phyloP scores from a whole-genome alignment of 2,888 invertebrate genomes.

The Cosmopolites sordidus region DNA sequence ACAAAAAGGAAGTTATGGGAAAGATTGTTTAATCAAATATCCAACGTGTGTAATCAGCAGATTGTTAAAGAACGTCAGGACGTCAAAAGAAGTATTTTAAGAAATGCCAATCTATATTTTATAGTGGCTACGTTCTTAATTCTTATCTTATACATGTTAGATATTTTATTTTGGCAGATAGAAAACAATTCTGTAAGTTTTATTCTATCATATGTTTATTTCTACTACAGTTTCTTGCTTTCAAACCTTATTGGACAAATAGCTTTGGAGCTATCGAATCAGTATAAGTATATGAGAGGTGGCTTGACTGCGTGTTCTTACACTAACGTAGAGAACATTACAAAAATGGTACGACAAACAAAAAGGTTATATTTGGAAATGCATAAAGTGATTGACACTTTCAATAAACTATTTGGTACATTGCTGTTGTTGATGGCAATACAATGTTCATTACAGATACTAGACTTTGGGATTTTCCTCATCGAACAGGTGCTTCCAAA shows the following conservation, averaged over 20 bases:
- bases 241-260: conserved; percentile 20
- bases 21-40: conserved; percentile 16
- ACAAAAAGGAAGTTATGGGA: conserved; percentile 24
- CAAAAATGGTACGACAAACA: conserved; percentile 13
- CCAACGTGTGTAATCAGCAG: conserved; percentile 16
- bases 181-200: conserved; percentile 16
- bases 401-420: conserved; percentile 20
- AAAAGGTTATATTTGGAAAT: conserved; percentile 17
- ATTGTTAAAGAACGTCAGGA: conserved; percentile 18
- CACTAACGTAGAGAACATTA: conserved; percentile 9
- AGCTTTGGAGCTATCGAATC: conserved; percentile 17
- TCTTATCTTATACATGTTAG: conserved; percentile 15
- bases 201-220: conserved; percentile 20
- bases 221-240: conserved; percentile 21
- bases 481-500: conserved; percentile 19
- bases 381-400: conserved; percentile 18
- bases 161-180: conserved; percentile 24
- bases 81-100: conserved; percentile 8
- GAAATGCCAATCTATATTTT: conserved; percentile 20
- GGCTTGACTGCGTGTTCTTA: conserved; percentile 16
- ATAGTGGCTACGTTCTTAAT: conserved; percentile 15
- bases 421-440: conserved; percentile 21
- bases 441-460: conserved; percentile 21
- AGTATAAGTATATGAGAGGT: conserved; percentile 19
- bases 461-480: conserved; percentile 24